Base-by-base conservation (phyloP, 2,113 vertebrate species). In the Campylorhamphus procurvoides region DNA sequence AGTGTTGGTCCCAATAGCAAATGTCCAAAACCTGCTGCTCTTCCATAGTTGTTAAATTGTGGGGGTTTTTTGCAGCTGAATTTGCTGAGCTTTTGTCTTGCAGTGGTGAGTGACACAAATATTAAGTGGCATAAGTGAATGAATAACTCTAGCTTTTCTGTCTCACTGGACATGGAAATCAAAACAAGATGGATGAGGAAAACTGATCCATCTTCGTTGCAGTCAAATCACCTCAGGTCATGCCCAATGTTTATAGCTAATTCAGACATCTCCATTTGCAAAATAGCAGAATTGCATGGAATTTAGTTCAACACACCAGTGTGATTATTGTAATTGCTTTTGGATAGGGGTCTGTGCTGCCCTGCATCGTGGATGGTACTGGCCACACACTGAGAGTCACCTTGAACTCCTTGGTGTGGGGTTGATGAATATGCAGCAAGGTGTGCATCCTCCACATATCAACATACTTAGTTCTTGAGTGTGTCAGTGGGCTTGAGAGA, bases 61-160 rank as follows among this genome's bases (percentile, higher is more conserved):
- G 35, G 10, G 1, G 1, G 0, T 1, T 11, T 91, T 96, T 84
- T 40, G 31, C 69, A 96, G 93, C 68, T 88, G 85, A 94, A 96
- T 96, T 96, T 95, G 90, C 91, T 80, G 42, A 73, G 72, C 82
- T 67, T 96, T 96, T 92, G 64, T 72, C 91, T 92, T 89, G 85
- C 42, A 29, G 55, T 39, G 44, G 7, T 62, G 35, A 29, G 53
- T 84, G 55, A 44, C 35, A 69, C 40, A 71, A 66, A 50, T 56
- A 52, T 12, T 49, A 55, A 71, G 16, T 37, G 29, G 11, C 18
- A 4, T 23, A 18, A 58, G 6, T 69, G 44, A n/a, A 29, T 74
- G 39, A 59, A 40, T 19, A 64, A 29, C 15, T 10, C 4, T 47
- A 15, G 29, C 42, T 74, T 78, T 89, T 74, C 46, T 67, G 4